Percentiles rank a stretch among this genome's conserved stretches.
phyloP scores from a whole-genome alignment of 2,797 vertebrate genomes.

The Liparis tanakae region DNA sequence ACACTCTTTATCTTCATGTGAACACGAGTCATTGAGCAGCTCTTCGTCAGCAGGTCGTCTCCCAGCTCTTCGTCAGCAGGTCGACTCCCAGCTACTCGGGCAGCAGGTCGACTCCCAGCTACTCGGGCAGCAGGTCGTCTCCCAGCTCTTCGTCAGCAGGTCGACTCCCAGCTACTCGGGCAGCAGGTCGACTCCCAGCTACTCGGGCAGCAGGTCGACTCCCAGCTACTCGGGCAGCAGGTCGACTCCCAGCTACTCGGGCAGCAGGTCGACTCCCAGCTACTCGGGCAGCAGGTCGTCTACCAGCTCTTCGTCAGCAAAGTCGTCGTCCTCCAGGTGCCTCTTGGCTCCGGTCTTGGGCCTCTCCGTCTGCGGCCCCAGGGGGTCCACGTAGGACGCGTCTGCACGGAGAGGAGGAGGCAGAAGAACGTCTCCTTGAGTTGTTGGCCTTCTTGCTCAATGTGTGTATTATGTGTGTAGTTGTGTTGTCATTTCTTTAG shows the following conservation, averaged over 20 bases:
- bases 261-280: too few species aligned
- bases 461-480: too few species aligned
- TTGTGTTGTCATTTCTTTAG: too few species aligned
- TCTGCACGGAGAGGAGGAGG: slow-evolving; percentile 76
- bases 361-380: slow-evolving; percentile 93
- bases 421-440: too few species aligned
- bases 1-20: too few species aligned
- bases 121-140: slow-evolving; percentile 95
- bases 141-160: slow-evolving; percentile 92
- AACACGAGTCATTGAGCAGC: background rate
- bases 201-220: slow-evolving; percentile 95
- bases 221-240: slow-evolving; percentile 93
- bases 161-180: too few species aligned
- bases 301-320: slow-evolving; percentile 94
- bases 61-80: slow-evolving; percentile 92
- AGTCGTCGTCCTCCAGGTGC: slow-evolving; percentile 90
- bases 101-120: slow-evolving; percentile 22
- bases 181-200: slow-evolving; percentile 22
- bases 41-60: slow-evolving; percentile 94
- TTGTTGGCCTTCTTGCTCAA: too few species aligned
- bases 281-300: slow-evolving; percentile 95
- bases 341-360: slow-evolving; percentile 94
- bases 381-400: slow-evolving; percentile 92
- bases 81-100: too few species aligned
- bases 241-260: too few species aligned